phyloP scores from a whole-genome alignment of 2,888 invertebrate genomes.

The Seira ritae region DNA sequence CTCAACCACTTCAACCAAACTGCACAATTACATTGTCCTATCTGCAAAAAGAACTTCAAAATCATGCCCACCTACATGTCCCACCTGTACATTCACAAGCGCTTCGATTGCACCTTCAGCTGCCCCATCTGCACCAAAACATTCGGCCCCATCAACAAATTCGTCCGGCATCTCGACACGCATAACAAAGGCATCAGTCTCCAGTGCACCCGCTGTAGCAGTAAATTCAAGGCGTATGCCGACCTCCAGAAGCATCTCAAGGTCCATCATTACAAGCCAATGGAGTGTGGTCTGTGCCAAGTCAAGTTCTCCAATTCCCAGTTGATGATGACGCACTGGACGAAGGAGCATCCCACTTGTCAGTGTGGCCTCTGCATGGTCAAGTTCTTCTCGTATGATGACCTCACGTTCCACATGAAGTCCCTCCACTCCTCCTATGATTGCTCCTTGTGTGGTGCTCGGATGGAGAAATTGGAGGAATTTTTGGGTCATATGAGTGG shows the following conservation, averaged over 20 bases:
- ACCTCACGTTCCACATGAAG: conserved; percentile 47
- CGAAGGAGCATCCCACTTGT: conserved; percentile 44
- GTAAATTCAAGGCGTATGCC: conserved; percentile 39
- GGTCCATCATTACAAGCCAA: conserved; percentile 50
- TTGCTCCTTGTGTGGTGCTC: conserved; percentile 25
- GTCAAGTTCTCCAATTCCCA: conserved; percentile 32
- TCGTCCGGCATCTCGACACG: conserved; percentile 27
- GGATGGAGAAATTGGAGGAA: conserved; percentile 23
- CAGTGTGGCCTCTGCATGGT: conserved; percentile 51
- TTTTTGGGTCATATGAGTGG: conserved; percentile 9
- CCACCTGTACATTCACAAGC: conserved; percentile 33
- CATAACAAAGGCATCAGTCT: conserved; percentile 45
- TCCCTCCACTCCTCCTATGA: conserved; percentile 40
- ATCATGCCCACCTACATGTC: conserved; percentile 34
- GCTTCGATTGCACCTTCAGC: background rate
- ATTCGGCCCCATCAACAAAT: background rate
- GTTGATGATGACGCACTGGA: conserved; percentile 51
- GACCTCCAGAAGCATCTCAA: conserved; percentile 44
- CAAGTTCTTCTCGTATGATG: conserved; percentile 55
- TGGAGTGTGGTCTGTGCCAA: conserved; percentile 46
- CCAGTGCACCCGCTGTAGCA: conserved; percentile 45
- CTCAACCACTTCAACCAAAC: background rate
- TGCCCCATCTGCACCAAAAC: conserved; percentile 47
- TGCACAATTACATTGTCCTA: conserved; percentile 33
- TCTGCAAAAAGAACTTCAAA: conserved; percentile 50